Conservation (phyloP, 2,888 invertebrate species). For the Tricholauxania praeusta region DNA sequence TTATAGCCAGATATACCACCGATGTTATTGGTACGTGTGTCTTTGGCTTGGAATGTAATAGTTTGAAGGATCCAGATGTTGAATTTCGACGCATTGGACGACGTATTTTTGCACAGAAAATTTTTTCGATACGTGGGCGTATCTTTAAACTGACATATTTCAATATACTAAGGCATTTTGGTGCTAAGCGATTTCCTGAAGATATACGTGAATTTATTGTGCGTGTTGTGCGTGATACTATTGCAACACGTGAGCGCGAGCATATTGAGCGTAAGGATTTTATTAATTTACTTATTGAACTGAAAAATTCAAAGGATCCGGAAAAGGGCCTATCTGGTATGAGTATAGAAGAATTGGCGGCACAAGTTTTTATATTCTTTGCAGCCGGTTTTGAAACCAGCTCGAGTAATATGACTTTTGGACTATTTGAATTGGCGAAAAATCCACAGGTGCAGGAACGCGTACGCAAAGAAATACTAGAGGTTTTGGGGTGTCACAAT, state of each 20-base stretch:
- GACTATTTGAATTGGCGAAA: constrained; percentile 69
- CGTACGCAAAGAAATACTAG: constrained; percentile 66
- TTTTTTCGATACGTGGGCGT: constrained; percentile 49
- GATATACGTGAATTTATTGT: constrained; percentile 48
- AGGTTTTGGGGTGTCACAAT: constrained; percentile 61
- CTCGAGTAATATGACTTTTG: constrained; percentile 68
- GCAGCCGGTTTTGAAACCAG: constrained; percentile 72
- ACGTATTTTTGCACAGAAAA: constrained; percentile 42
- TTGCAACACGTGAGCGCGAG: constrained; percentile 49
- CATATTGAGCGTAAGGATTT: constrained; percentile 57
- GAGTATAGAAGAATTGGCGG: constrained; percentile 68
- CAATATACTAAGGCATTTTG: constrained; percentile 33
- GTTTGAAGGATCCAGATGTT: constrained; percentile 62
- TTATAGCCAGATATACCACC: constrained; percentile 67
- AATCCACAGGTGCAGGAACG: constrained; percentile 68
- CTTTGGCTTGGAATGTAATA: constrained; percentile 69
- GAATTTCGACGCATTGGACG: constrained; percentile 59
- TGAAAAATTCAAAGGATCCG: constrained; percentile 48
- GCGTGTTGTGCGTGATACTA: constrained; percentile 52
- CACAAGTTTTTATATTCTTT: constrained; percentile 72
- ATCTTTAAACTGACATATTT: constrained; percentile 49
- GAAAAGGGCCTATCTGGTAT: constrained; percentile 51
- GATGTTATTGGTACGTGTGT: constrained; percentile 69
- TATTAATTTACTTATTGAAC: constrained; percentile 54
- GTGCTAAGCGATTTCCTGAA: neutral